phyloP scores from a whole-genome alignment of 2,888 invertebrate species.

The Lycia hirtaria region DNA sequence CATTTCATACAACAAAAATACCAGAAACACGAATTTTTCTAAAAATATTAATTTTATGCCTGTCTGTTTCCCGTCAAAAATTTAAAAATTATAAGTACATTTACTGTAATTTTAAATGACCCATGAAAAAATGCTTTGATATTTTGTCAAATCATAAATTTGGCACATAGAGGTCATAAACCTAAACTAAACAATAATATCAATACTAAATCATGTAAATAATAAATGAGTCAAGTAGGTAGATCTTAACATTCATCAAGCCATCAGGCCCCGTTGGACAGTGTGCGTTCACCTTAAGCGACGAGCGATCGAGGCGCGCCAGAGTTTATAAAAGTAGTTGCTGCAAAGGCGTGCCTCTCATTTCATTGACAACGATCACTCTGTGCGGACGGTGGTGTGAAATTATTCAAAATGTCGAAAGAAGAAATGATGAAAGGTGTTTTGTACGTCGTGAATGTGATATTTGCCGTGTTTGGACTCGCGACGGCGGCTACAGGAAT shows the following conservation, averaged over 20 bases:
- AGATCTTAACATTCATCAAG: constrained; percentile 34
- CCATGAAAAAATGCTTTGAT: background rate
- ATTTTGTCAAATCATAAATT: background rate
- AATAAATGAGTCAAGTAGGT: constrained; percentile 13
- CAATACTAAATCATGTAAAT: constrained; percentile 21
- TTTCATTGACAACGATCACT: constrained; percentile 64
- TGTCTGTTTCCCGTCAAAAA: no score
- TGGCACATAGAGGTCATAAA: constrained; percentile 14
- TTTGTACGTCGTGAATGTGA: constrained; percentile 73
- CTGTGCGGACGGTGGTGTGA: constrained; percentile 57
- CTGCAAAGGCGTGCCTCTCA: constrained; percentile 67
- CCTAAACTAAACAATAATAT: constrained; percentile 14
- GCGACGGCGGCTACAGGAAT: constrained; percentile 76
- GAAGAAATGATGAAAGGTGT: constrained; percentile 74
- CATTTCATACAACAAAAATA: no score
- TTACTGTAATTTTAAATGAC: background rate
- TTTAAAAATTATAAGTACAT: background rate
- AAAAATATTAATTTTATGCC: no score
- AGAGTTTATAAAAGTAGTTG: constrained; percentile 75
- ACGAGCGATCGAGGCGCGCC: constrained; percentile 52
- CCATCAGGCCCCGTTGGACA: constrained; percentile 38
- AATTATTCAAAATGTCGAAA: constrained; percentile 62
- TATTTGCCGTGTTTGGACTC: constrained; percentile 77
- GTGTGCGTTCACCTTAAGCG: constrained; percentile 34
- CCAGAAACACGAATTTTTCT: no score